Percentiles rank a stretch among this genome's conserved stretches.
Conservation (phyloP, 2,888 invertebrate species). For the Colostygia pectinataria region DNA sequence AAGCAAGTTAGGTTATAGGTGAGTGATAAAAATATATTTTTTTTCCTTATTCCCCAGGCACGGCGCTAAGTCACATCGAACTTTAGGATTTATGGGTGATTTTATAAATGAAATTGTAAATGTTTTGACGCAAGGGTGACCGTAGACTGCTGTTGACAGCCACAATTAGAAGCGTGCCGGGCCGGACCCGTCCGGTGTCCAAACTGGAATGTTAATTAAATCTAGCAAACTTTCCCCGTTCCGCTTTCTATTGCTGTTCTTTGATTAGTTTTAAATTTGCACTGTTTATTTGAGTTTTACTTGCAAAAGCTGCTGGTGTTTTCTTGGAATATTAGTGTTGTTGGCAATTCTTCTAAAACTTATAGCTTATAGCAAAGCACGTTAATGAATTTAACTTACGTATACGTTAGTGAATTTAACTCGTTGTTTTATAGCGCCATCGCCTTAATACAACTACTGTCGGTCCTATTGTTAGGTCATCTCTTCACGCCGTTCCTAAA, state of each 20-base stretch:
- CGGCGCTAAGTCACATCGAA: constrained; percentile 3
- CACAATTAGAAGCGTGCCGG: constrained; percentile 53
- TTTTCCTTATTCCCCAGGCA: constrained; percentile 1
- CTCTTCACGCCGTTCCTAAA: no score
- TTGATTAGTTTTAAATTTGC: constrained; percentile 45
- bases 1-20: no score
- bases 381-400: no score
- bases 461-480: no score
- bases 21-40: constrained; percentile 1
- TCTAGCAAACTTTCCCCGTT: constrained; percentile 59
- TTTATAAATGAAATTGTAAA: constrained; percentile 31
- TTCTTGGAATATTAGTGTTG: background rate
- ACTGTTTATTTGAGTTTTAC: constrained; percentile 31
- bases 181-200: constrained; percentile 42
- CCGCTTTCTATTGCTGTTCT: constrained; percentile 50
- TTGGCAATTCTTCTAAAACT: no score
- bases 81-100: constrained; percentile 2
- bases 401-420: no score
- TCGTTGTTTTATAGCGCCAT: no score
- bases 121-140: constrained; percentile 57
- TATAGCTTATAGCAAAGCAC: no score
- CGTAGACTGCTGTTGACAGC: constrained; percentile 58
- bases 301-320: constrained; percentile 20
- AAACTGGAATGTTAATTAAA: constrained; percentile 70
- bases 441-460: no score